phyloP scores from a whole-genome alignment of 2,113 vertebrate genomes.

The Empidonax traillii region DNA sequence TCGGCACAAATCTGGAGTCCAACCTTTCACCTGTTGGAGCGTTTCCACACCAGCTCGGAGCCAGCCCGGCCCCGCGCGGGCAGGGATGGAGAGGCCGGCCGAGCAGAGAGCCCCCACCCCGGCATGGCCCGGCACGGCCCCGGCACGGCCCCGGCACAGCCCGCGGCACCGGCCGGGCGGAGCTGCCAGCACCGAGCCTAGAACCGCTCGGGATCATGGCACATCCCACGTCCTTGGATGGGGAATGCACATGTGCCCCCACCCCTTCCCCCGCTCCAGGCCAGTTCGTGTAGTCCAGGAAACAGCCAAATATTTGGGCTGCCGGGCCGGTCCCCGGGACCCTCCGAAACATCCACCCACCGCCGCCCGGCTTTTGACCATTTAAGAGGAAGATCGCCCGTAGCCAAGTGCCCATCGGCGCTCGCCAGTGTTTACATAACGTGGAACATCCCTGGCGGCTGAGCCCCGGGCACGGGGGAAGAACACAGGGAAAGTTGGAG shows the following conservation, averaged over 20 bases:
- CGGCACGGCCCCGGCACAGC: neutral
- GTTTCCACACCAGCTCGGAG: fast-evolving
- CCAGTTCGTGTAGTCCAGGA: conserved; percentile 67
- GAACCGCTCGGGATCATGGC: neutral
- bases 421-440: conserved; percentile 19
- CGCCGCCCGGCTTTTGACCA: neutral
- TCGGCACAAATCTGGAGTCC: neutral
- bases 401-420: neutral
- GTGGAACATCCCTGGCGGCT: neutral
- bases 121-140: no score
- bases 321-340: conserved; percentile 19
- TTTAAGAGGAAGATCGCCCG: neutral
- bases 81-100: no score
- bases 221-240: neutral
- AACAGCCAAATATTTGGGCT: conserved; percentile 72
- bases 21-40: neutral
- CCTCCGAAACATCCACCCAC: neutral
- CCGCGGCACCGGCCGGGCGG: neutral
- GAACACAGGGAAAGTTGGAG: neutral
- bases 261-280: neutral
- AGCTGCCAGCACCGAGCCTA: neutral
- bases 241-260: conserved; percentile 14
- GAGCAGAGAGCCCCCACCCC: neutral
- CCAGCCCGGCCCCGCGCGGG: fast-evolving
- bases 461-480: neutral